Conservation (phyloP, 2,113 vertebrate species). For the Egretta garzetta region DNA sequence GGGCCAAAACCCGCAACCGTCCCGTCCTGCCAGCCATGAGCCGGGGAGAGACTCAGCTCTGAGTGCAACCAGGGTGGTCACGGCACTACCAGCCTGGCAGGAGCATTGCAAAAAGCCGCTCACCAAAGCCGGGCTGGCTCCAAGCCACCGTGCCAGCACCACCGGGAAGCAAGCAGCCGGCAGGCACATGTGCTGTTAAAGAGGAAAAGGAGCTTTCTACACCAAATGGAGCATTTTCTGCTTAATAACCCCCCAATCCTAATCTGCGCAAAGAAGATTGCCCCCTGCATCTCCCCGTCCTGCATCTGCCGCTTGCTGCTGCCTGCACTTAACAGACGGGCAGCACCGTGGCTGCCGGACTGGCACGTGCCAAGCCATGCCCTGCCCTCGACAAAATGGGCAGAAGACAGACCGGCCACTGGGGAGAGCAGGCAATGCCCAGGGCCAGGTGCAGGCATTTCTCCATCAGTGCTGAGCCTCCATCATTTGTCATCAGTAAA, state of each 20-base stretch:
- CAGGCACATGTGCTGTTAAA: neutral
- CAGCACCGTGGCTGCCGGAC: neutral
- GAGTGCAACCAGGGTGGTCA: neutral
- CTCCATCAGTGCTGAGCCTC: conserved; percentile 40
- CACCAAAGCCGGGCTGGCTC: neutral
- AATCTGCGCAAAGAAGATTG: conserved; percentile 13
- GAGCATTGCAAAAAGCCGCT: neutral
- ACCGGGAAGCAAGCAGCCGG: neutral
- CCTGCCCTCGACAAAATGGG: conserved; percentile 45
- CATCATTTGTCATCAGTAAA: conserved; percentile 61
- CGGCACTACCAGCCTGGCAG: neutral
- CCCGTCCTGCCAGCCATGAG: rapidly evolving
- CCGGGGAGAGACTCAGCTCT: rapidly evolving
- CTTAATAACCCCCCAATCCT: conserved; percentile 51
- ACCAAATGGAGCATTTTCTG: conserved; percentile 38
- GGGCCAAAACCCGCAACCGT: neutral
- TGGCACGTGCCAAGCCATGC: neutral
- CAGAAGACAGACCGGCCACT: neutral
- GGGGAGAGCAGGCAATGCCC: conserved; percentile 14
- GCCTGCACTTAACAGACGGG: neutral
- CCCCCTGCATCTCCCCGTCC: neutral
- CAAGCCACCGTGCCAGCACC: neutral
- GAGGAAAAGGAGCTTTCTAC: conserved; percentile 21
- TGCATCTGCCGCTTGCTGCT: neutral
- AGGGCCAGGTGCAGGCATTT: neutral